Percentiles rank a stretch among this genome's conserved stretches.
Conservation (phyloP, 2,797 vertebrate species). For the Trematomus bernacchii region DNA sequence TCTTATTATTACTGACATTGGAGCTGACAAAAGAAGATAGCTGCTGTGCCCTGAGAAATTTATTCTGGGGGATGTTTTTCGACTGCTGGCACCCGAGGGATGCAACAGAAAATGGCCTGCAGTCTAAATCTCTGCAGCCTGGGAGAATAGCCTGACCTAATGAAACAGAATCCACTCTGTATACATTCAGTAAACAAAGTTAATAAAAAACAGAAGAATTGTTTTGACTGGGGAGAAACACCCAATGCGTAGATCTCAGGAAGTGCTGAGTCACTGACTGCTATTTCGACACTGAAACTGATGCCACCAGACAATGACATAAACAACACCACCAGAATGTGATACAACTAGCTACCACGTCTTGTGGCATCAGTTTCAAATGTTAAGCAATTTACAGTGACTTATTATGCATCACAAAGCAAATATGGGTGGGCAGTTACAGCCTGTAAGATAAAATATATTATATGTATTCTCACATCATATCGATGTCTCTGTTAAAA, state of each 20-base stretch:
- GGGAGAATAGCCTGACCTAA: conserved; percentile 38
- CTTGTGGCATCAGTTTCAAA: conserved; percentile 48
- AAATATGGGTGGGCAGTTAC: conserved; percentile 18
- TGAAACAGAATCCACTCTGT: conserved; percentile 21
- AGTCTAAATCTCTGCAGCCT: conserved; percentile 41
- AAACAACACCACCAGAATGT: conserved; percentile 40
- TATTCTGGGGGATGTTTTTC: conserved; percentile 50
- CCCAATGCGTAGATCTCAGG: background rate
- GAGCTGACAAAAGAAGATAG: conserved; percentile 56
- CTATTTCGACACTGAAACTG: conserved; percentile 30
- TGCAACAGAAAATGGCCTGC: conserved; percentile 26
- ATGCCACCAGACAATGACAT: conserved; percentile 45
- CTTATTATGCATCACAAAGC: conserved; percentile 39
- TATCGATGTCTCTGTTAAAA: conserved; percentile 35
- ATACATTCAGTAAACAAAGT: conserved; percentile 28
- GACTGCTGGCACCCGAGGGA: conserved; percentile 34
- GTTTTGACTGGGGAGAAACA: conserved; percentile 4
- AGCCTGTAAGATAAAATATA: conserved; percentile 23
- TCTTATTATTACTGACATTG: conserved; percentile 55
- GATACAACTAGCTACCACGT: conserved; percentile 51
- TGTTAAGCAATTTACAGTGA: conserved; percentile 43
- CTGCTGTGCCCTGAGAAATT: conserved; percentile 45
- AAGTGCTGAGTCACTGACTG: conserved; percentile 42
- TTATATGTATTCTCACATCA: conserved; percentile 24
- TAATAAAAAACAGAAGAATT: background rate